Evolutionary conservation across 2,797 vertebrate species (phyloP).

Genomic region (Diplodus puntazzo): DNA sequence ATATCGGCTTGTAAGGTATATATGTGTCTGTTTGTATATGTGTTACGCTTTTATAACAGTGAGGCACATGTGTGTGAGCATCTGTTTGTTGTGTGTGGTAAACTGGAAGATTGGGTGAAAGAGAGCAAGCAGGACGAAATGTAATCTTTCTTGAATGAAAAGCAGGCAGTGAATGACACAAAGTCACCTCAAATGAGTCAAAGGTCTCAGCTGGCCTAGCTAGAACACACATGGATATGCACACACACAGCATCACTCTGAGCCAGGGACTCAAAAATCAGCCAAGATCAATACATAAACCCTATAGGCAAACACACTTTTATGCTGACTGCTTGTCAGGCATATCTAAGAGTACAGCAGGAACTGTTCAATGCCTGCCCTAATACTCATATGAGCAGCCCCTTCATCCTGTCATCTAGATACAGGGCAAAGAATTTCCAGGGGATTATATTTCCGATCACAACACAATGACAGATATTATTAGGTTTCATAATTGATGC

Average conservation of each 20-base stretch:
- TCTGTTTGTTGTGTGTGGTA: neutral
- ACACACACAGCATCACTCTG: slow-evolving; percentile 24
- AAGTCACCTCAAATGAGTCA: slow-evolving; percentile 37
- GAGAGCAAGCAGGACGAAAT: slow-evolving; percentile 26
- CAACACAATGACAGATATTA: slow-evolving; percentile 9
- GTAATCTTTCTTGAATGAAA: slow-evolving; percentile 33
- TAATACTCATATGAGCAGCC: neutral
- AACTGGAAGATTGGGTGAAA: slow-evolving; percentile 15
- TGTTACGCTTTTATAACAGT: neutral
- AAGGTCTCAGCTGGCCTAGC: slow-evolving; percentile 13
- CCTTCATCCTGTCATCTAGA: slow-evolving; percentile 14
- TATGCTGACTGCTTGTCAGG: slow-evolving; percentile 38
- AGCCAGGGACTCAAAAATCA: slow-evolving; percentile 53
- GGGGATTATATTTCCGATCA: slow-evolving; percentile 29
- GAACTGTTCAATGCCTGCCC: slow-evolving; percentile 13
- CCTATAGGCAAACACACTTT: slow-evolving; percentile 44
- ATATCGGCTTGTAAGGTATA: neutral
- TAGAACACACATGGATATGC: neutral
- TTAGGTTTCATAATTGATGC: neutral
- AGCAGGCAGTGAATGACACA: slow-evolving; percentile 41
- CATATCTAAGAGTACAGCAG: slow-evolving; percentile 31
- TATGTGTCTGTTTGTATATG: neutral
- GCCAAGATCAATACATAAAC: slow-evolving; percentile 52
- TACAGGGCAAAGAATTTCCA: slow-evolving; percentile 10
- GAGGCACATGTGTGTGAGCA: neutral